Conservation (phyloP, 2,113 vertebrate species). For the Rhinolophus sinicus region DNA sequence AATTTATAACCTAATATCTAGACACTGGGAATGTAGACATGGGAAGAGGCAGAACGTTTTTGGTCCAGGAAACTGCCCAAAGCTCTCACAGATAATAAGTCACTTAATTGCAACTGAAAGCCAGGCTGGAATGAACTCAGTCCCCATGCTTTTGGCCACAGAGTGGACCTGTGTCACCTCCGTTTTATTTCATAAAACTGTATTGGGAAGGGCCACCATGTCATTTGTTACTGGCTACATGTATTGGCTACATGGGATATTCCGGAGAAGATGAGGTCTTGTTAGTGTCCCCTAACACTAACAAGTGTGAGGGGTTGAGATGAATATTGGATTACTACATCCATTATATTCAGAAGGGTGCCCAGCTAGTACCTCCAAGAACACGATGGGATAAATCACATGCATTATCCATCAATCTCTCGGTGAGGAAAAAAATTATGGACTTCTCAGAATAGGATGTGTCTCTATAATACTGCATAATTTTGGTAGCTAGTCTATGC, state of each 20-base stretch:
- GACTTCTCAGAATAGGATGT: background rate
- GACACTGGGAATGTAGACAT: background rate
- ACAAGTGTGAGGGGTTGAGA: background rate
- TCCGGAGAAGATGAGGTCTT: background rate
- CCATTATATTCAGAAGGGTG: background rate
- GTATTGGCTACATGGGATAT: background rate
- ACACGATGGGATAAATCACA: background rate
- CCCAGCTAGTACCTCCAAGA: background rate
- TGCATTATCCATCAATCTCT: background rate
- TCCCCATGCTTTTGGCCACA: background rate
- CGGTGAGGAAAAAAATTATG: background rate
- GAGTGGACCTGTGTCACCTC: background rate
- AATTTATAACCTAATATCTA: background rate
- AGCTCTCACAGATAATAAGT: background rate
- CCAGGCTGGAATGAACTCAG: background rate
- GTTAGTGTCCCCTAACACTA: background rate
- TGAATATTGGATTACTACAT: background rate
- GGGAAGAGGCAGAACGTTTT: background rate
- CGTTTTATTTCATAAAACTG: background rate
- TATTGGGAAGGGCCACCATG: background rate
- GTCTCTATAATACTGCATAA: background rate
- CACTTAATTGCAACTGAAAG: background rate
- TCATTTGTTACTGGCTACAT: background rate
- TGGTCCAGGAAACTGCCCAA: background rate
- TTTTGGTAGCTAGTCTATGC: background rate